Base-by-base conservation (phyloP, 2,797 vertebrate genomes). In the Tokudaia muenninki region DNA sequence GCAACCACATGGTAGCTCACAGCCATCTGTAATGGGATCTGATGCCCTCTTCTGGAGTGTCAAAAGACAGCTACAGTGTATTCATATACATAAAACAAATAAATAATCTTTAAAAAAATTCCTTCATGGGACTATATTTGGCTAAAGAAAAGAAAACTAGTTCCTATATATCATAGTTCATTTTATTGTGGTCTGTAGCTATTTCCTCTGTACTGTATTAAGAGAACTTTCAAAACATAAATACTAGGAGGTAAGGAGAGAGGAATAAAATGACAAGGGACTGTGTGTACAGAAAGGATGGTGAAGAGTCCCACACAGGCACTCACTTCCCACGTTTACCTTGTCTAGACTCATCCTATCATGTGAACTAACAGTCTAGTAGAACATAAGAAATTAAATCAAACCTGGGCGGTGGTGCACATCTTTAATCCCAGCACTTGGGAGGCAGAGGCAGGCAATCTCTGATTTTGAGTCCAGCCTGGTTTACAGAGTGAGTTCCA, bases 181-280 rank as follows among this genome's bases (percentile, higher is more conserved):
- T 96, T 95, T 93, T 0, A 0, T 1, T 57, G 78, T 31, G 55
- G 5, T 94, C 65, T 92, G 65, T 92, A 91, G 97, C 59, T 83
- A 70, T 94, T 92, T n/a, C 82, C 90, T 75, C 47, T 84, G 41
- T 0, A 47, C 7, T 80, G 63, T 47, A 96, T 70, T 89, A 95
- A 97, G 87, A 96, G 79, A 95, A 79, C 81, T 97, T 97, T 97
- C 34, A 92, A 91, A 97, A 90, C 10, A 90, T 97, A 94, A 77
- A 31, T 26, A 63, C 89, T 6, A 87, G 31, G 31, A 96, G 94
- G 87, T 55, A 77, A 65, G 81, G 61, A 59, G 0, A 70, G 41
- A 8, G 63, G 90, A 63, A 95, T 55, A 96, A 87, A 96, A 92
- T 2, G 97, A 93, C 72, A 2, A 3, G 92, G 98, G 97, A 59